These are phyloP conservation scores for Scophthalmus maximus DNA, from an alignment of 2,113 vertebrate genomes.

Conservation along the genomic window DNA sequence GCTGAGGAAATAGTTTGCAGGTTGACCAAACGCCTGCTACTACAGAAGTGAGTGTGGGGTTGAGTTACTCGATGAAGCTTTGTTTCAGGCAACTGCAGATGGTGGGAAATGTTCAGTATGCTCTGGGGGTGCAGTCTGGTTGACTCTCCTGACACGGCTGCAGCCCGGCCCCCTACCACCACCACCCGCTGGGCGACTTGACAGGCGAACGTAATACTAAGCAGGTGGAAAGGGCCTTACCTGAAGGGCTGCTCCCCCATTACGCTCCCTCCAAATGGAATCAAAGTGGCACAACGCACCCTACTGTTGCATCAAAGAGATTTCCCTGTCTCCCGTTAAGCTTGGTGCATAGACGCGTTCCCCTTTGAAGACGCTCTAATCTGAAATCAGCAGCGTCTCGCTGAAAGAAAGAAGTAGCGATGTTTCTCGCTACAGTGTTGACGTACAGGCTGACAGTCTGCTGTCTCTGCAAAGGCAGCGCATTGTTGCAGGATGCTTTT, in stretches of 20 bases:
- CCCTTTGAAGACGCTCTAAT: conserved; percentile 73
- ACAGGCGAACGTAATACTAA: conserved; percentile 63
- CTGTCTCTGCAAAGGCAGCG: conserved; percentile 11
- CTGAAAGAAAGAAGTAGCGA: conserved; percentile 51
- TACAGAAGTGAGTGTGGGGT: background rate
- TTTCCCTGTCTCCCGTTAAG: conserved; percentile 70
- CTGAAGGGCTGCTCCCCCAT: conserved; percentile 59
- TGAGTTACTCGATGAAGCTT: conserved; percentile 17
- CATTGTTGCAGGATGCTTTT: conserved; percentile 12
- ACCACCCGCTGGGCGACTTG: conserved; percentile 65
- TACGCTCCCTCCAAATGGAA: conserved; percentile 65
- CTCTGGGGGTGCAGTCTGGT: conserved; percentile 30
- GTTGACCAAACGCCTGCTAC: conserved; percentile 15
- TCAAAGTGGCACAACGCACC: conserved; percentile 77
- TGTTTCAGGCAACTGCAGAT: conserved; percentile 17
- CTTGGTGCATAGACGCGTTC: conserved; percentile 50
- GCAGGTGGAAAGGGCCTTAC: conserved; percentile 65
- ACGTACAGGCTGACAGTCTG: conserved; percentile 17
- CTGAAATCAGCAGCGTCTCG: conserved; percentile 63
- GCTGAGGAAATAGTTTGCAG: background rate
- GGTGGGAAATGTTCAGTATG: conserved; percentile 49
- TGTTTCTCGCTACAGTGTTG: conserved; percentile 26
- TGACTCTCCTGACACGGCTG: conserved; percentile 33
- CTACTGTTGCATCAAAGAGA: conserved; percentile 76
- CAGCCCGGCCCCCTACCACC: background rate